These are phyloP conservation scores for Polymixis flavicincta DNA, from an alignment of 2,888 invertebrate species.

Conservation along the genomic window DNA sequence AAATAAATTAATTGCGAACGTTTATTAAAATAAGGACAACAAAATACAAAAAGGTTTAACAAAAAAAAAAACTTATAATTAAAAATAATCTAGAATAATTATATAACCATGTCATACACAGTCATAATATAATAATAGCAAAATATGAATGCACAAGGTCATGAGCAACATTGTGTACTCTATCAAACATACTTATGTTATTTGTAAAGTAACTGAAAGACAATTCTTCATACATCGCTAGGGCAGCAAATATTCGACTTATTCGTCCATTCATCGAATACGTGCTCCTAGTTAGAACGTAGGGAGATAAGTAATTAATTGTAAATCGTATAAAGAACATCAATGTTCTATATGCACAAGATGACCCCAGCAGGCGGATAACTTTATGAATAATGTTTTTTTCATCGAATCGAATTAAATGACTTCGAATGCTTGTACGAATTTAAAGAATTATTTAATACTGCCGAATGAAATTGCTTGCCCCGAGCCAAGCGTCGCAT, in stretches of 20 bases:
- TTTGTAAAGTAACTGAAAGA: conserved; percentile 18
- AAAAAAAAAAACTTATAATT: neutral
- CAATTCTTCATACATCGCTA: conserved; percentile 1
- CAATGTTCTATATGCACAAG: conserved; percentile 22
- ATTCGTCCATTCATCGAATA: conserved; percentile 26
- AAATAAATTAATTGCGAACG: neutral
- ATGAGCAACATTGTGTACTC: conserved; percentile 12
- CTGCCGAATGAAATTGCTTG: too few species aligned
- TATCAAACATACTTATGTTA: conserved; percentile 20
- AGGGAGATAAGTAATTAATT: conserved; percentile 12
- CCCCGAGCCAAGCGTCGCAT: too few species aligned
- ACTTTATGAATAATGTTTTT: conserved; percentile 22
- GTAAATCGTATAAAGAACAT: conserved; percentile 8
- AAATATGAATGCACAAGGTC: conserved; percentile 16
- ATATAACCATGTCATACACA: conserved; percentile 17
- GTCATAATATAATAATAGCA: conserved; percentile 9
- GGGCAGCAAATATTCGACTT: conserved; percentile 19
- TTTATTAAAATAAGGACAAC: conserved; percentile 35
- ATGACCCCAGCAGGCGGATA: conserved; percentile 34
- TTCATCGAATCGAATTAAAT: conserved; percentile 23
- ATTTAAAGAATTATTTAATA: neutral
- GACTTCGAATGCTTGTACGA: neutral
- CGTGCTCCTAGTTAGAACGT: conserved; percentile 16
- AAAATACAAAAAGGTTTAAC: conserved; percentile 5
- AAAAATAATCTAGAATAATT: neutral